Evolutionary conservation across 2,797 vertebrate genomes (phyloP), one percentile per base, ranked within the genome.

Genomic region (Poliocrania exsul): DNA sequence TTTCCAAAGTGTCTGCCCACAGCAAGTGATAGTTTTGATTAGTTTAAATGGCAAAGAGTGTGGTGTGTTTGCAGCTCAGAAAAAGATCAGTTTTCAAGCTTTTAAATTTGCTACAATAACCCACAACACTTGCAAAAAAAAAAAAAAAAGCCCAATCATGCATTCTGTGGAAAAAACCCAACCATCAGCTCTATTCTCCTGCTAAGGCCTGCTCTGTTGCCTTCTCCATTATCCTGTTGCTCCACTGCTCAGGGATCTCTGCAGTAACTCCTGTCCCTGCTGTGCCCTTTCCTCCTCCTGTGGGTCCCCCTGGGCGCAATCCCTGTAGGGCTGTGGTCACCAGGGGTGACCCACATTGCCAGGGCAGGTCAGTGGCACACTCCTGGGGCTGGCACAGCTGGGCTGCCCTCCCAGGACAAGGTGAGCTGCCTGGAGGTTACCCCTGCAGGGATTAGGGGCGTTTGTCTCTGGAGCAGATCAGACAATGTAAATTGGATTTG

Each of bases 401-500:
- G 58, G 13, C 71, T 94, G 93, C 42, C 89, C 91, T 75, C 46
- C 75, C 86, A 69, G 92, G 54, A 29, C 81, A 80, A 92, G 81
- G 67, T 88, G 90, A 96, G 69, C 84, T 83, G 65, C 65, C 74
- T 74, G 33, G n/a, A 89, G 81, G 53, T 91, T 94, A 94, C 47
- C 73, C 65, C 65, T 92, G 58, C 70, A 73, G 81, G 91, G 88
- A 90, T 90, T 93, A 89, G 33, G 69, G 20, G 37, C 6, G 2
- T 54, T 85, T 85, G 81, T 92, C 88, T 83, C 91, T 75, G 80
- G 35, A 70, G 89, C 69, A 93, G 92, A 75, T 92, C 87, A 96
- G 93, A 95, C 93, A 83, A 37, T 2, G 73, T 50, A 40, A 93
- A 91, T 24, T 83, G 89, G 91, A 96, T 93, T 88, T 72, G 38